Percentiles rank a stretch among this genome's conserved stretches.
Conservation (phyloP, 2,888 invertebrate genomes). For the Herminia tarsipennalis region DNA sequence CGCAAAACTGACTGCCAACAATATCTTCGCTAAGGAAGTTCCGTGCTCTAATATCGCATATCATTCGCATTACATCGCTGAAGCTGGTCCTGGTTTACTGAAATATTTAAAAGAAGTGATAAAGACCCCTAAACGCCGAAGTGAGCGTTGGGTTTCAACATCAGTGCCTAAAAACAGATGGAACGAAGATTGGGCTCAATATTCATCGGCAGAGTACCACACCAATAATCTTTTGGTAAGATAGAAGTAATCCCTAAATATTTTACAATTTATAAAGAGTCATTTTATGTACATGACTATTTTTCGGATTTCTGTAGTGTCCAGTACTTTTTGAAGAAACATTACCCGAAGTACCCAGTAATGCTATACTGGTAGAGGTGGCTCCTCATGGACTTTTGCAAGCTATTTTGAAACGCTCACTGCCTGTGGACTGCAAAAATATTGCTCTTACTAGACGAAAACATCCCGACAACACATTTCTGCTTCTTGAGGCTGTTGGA, state of each 20-base stretch:
- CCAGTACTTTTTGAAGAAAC: no score
- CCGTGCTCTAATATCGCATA: no score
- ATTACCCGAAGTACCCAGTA: no score
- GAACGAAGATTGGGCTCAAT: constrained; percentile 10
- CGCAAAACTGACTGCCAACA: no score
- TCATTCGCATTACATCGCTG: no score
- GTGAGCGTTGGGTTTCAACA: constrained; percentile 92
- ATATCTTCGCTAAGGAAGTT: no score
- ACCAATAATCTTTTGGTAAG: constrained; percentile 35
- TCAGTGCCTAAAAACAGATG: constrained; percentile 87
- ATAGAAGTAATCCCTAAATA: no score
- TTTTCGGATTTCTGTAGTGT: no score
- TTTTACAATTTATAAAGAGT: no score
- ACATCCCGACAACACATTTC: constrained; percentile 84
- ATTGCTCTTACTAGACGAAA: constrained; percentile 90
- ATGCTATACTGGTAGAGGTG: no score
- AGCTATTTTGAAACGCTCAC: constrained; percentile 90
- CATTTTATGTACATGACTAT: no score
- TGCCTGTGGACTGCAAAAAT: constrained; percentile 86
- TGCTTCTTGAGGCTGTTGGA: constrained; percentile 84
- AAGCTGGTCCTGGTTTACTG: constrained; percentile 77
- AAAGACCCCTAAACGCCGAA: constrained; percentile 87
- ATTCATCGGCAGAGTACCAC: constrained; percentile 32
- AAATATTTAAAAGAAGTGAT: constrained; percentile 87
- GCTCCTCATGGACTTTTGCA: no score